Evolutionary conservation across 1,140 invertebrate genomes (phyloP).

Genomic region (Bicyclus anynana): DNA sequence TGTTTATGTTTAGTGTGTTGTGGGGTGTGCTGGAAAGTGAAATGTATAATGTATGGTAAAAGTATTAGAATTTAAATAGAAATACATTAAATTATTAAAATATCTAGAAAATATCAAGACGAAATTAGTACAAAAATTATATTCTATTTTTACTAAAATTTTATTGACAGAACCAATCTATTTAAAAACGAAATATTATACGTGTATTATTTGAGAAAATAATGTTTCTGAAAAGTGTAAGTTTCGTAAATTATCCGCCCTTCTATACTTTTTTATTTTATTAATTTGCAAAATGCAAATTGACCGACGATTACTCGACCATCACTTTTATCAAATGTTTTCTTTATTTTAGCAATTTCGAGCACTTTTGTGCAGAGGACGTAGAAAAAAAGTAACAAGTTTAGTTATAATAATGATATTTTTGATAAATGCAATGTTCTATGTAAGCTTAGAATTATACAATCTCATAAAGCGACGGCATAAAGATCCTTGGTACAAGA

Average conservation of each 20-base stretch:
- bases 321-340: neutral
- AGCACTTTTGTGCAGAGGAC: conserved; percentile 51
- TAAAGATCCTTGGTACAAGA: conserved; percentile 51
- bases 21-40: too few relatives aligned
- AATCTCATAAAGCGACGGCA: conserved; percentile 51
- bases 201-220: neutral
- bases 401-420: conserved; percentile 49
- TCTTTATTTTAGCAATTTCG: conserved; percentile 47
- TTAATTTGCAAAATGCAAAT: neutral
- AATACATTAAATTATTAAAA: too few relatives aligned
- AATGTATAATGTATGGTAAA: too few relatives aligned
- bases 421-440: conserved; percentile 61
- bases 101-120: too few relatives aligned
- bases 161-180: neutral
- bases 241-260: neutral
- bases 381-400: conserved; percentile 56
- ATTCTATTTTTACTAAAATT: neutral
- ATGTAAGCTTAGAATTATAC: conserved; percentile 59
- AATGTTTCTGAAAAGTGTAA: conserved; percentile 10
- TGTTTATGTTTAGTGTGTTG: too few relatives aligned
- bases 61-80: too few relatives aligned
- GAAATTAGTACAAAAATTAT: too few relatives aligned
- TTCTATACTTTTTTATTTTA: neutral
- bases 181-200: neutral
- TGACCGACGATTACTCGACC: neutral